Evolutionary conservation across 2,113 vertebrate species (phyloP).

Genomic region (Leucosticte australis): DNA sequence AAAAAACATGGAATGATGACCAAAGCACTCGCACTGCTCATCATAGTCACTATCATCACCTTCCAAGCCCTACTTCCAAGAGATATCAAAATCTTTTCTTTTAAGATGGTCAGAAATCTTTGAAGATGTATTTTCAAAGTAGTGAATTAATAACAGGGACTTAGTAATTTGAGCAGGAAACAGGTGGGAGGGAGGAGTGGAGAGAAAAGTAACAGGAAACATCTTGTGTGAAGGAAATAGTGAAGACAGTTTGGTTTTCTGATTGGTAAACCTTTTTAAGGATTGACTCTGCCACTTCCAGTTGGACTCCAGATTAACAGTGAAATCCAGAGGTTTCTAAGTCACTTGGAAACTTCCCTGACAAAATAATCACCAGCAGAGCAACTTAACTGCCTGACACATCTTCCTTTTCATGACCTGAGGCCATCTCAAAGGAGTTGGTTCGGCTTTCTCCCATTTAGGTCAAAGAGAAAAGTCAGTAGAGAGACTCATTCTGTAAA

Average conservation of each 20-base stretch:
- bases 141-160: background rate
- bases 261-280: background rate
- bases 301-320: background rate
- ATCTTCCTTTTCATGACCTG: background rate
- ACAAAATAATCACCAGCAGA: background rate
- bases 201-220: background rate
- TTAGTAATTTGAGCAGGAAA: background rate
- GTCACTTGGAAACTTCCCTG: background rate
- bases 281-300: background rate
- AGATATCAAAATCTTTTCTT: background rate
- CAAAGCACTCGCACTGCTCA: background rate
- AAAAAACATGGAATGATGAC: accelerated
- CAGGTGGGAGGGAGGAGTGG: background rate
- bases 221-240: background rate
- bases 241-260: background rate
- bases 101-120: background rate
- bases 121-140: background rate
- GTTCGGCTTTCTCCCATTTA: background rate
- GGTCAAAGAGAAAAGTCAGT: background rate
- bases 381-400: background rate
- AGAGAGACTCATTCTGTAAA: background rate
- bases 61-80: background rate
- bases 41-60: background rate
- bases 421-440: background rate
- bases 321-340: background rate